phyloP scores from a whole-genome alignment of 2,888 invertebrate species.

The Strigamia crassipes region DNA sequence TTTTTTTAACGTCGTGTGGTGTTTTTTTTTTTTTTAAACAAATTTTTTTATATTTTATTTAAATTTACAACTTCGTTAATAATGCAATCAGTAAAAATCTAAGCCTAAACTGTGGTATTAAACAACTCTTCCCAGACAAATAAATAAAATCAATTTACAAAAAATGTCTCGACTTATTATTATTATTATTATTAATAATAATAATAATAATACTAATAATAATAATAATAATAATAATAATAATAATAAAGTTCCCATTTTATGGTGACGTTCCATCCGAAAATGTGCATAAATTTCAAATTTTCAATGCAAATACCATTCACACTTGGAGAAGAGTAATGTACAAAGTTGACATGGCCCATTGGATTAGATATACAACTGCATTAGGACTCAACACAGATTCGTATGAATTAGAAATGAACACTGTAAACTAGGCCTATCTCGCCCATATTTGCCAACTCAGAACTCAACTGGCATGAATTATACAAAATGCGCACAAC shows the following conservation, averaged over 20 bases:
- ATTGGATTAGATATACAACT: slow-evolving; percentile 23
- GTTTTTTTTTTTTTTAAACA: background rate
- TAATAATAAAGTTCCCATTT: no score
- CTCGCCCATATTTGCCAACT: slow-evolving; percentile 28
- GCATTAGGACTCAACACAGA: slow-evolving; percentile 35
- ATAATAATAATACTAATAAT: no score
- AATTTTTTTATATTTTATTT: background rate
- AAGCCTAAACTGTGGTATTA: background rate
- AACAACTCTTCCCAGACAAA: background rate
- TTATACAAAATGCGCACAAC: slow-evolving; percentile 16
- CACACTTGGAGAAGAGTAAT: background rate
- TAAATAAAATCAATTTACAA: background rate
- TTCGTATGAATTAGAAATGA: slow-evolving; percentile 26
- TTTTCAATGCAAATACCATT: background rate
- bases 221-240: no score
- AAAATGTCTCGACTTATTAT: no score
- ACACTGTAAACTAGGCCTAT: slow-evolving; percentile 36
- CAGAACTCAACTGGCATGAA: slow-evolving; percentile 38
- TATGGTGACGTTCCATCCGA: no score
- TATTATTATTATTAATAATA: no score
- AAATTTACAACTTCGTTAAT: background rate
- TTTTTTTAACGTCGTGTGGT: background rate
- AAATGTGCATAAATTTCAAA: background rate
- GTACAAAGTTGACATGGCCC: slow-evolving; percentile 15
- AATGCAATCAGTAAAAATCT: slow-evolving; percentile 4